phyloP scores from a whole-genome alignment of 2,797 vertebrate species.

The Miichthys miiuy region DNA sequence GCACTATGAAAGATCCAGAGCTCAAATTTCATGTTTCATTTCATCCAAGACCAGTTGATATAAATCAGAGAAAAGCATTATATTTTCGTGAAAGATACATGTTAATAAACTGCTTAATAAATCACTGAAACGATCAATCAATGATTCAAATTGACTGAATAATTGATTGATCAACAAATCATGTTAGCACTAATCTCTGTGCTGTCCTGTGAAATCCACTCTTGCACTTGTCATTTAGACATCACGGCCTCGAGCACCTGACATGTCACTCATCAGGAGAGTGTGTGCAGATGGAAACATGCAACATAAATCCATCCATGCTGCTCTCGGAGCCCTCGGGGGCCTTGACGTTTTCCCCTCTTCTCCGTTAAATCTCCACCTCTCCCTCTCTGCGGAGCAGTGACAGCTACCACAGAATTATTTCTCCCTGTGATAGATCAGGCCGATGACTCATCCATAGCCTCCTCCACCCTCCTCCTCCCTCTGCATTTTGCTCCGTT shows the following conservation, averaged over 20 bases:
- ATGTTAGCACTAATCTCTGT: slow-evolving; percentile 7
- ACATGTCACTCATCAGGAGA: slow-evolving; percentile 10
- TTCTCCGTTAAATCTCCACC: slow-evolving; percentile 1
- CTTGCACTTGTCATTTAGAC: slow-evolving; percentile 28
- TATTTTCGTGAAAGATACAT: neutral
- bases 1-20: neutral
- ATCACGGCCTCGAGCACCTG: slow-evolving; percentile 17
- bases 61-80: neutral
- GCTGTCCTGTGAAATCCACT: slow-evolving; percentile 1
- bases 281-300: slow-evolving; percentile 29
- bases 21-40: neutral
- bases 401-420: slow-evolving; percentile 67
- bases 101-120: neutral
- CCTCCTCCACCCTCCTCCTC: slow-evolving; percentile 39
- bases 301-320: slow-evolving; percentile 41
- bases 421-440: slow-evolving; percentile 78
- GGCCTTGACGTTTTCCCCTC: slow-evolving; percentile 12
- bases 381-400: slow-evolving; percentile 48
- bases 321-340: slow-evolving; percentile 21
- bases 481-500: slow-evolving; percentile 36
- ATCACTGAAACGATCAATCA: neutral
- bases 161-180: slow-evolving; percentile 9
- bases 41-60: neutral
- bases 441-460: slow-evolving; percentile 82
- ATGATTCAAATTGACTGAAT: neutral